A percentile compares a stretch with the other conserved stretches of the same genome.
Conservation (phyloP, 2,888 invertebrate species). For the Steinernema carpocapsae region DNA sequence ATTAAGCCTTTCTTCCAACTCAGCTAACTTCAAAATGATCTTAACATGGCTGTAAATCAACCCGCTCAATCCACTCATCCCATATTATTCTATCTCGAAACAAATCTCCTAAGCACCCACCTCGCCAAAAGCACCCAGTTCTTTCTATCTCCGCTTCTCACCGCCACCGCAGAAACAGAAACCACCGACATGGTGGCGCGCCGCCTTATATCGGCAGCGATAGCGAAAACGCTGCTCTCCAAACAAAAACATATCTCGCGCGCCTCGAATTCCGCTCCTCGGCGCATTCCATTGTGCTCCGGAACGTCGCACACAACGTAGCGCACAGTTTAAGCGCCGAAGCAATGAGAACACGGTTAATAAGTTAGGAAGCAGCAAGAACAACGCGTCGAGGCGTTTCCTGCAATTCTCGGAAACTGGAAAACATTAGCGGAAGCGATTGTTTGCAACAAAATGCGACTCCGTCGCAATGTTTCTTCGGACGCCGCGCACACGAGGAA, state of each 20-base stretch:
- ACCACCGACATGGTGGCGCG: conserved; percentile 8
- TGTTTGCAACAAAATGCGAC: conserved; percentile 21
- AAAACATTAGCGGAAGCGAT: conserved; percentile 26
- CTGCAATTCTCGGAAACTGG: conserved; percentile 30
- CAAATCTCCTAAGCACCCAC: too few relatives aligned
- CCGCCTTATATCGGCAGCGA: conserved; percentile 1
- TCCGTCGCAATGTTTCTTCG: conserved; percentile 3
- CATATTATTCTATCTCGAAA: too few relatives aligned
- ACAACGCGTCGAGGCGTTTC: conserved; percentile 10
- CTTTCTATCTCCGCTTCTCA: neutral
- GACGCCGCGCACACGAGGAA: neutral
- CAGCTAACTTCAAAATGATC: too few relatives aligned
- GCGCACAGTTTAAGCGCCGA: neutral
- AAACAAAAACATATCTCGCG: conserved; percentile 32
- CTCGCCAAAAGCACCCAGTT: too few relatives aligned
- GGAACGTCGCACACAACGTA: conserved; percentile 5
- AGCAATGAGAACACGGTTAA: conserved; percentile 13
- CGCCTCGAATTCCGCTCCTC: conserved; percentile 28
- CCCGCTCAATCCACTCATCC: too few relatives aligned
- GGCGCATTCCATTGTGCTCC: conserved; percentile 31
- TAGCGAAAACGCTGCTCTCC: conserved; percentile 26
- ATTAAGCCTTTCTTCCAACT: too few relatives aligned
- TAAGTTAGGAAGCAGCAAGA: neutral
- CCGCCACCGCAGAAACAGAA: neutral
- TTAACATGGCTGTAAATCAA: too few relatives aligned